A percentile compares a stretch with the other conserved stretches of the same genome.
Evolutionary conservation across 2,888 invertebrate genomes (phyloP).

Genomic region (Hofmannophila pseudospretella): DNA sequence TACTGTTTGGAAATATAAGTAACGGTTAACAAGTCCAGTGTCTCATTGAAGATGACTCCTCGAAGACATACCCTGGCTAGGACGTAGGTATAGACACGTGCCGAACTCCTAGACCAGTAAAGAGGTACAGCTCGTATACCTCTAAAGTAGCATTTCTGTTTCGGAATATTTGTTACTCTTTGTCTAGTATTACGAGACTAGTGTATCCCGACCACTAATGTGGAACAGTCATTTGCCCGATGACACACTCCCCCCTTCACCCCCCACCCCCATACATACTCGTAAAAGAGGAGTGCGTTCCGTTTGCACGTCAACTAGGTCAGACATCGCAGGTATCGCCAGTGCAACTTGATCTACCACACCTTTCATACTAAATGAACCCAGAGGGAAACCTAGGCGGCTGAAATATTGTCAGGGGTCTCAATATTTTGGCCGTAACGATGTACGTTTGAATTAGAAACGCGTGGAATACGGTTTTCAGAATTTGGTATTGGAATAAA

Average conservation of each 20-base stretch:
- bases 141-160: no score
- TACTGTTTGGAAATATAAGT: no score
- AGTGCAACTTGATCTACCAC: background rate
- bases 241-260: conserved; percentile 12
- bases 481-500: conserved; percentile 8
- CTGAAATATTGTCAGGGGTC: conserved; percentile 3
- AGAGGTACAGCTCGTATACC: no score
- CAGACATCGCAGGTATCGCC: conserved; percentile 16
- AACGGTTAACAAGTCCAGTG: no score
- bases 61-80: no score
- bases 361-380: background rate
- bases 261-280: conserved; percentile 2
- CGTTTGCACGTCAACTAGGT: conserved; percentile 17
- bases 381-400: background rate
- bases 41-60: no score
- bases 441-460: conserved; percentile 8
- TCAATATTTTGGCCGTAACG: conserved; percentile 2
- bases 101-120: no score
- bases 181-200: no score
- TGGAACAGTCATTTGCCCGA: conserved; percentile 17
- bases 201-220: conserved; percentile 6
- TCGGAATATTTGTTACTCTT: no score
- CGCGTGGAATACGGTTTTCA: conserved; percentile 10
- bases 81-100: no score
- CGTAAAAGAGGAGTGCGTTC: conserved; percentile 14